A percentile compares a stretch with the other conserved stretches of the same genome.
Evolutionary conservation across 2,113 vertebrate genomes (phyloP).

Genomic region (Noctilio leporinus): DNA sequence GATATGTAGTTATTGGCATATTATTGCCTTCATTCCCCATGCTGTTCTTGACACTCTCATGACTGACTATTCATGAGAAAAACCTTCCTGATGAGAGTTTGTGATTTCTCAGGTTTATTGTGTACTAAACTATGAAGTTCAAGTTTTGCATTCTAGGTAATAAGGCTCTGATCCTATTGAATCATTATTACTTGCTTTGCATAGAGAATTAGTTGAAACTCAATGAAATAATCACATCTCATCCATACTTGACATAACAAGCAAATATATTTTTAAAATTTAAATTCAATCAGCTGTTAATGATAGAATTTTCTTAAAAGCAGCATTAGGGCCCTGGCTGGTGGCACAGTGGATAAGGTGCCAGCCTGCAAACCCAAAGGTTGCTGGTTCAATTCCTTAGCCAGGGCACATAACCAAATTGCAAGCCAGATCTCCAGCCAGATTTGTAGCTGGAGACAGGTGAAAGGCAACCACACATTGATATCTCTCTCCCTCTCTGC

Average conservation of each 20-base stretch:
- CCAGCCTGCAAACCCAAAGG: too few relatives aligned
- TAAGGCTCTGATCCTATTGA: neutral
- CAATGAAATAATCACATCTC: neutral
- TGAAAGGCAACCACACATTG: too few relatives aligned
- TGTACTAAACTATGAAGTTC: neutral
- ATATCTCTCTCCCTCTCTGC: too few relatives aligned
- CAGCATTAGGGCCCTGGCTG: too few relatives aligned
- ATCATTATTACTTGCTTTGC: neutral
- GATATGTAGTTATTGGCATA: too few relatives aligned
- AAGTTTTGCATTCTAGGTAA: neutral
- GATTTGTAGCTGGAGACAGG: too few relatives aligned
- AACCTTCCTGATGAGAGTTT: neutral
- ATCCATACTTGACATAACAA: neutral
- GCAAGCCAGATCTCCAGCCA: too few relatives aligned
- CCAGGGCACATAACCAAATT: too few relatives aligned
- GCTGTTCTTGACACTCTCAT: too few relatives aligned
- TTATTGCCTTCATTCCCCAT: too few relatives aligned
- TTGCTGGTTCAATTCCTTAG: too few relatives aligned
- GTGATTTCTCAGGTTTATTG: neutral
- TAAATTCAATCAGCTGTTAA: neutral
- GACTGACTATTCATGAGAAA: neutral
- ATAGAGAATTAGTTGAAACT: neutral
- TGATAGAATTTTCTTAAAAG: neutral
- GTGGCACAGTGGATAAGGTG: too few relatives aligned
- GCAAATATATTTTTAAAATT: neutral